These are phyloP conservation scores for Agrypnia vestita DNA, from an alignment of 1,140 invertebrate species.

Conservation along the genomic window DNA sequence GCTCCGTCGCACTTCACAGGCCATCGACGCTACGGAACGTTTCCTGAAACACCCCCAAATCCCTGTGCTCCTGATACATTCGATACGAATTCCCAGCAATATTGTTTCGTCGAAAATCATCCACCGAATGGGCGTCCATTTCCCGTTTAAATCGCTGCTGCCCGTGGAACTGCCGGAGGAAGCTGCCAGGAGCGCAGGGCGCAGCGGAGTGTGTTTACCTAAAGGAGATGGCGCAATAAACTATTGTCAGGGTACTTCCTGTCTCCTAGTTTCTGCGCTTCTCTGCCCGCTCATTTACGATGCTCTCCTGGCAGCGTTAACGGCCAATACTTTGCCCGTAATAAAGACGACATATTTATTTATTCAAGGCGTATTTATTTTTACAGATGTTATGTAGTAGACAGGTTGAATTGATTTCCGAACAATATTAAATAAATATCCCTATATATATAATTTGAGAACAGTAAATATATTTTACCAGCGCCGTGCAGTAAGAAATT, in stretches of 20 bases:
- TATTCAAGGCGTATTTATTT: too few species aligned
- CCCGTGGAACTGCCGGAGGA: constrained; percentile 36
- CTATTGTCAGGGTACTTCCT: constrained; percentile 51
- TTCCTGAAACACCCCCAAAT: constrained; percentile 35
- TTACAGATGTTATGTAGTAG: too few species aligned
- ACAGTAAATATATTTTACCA: too few species aligned
- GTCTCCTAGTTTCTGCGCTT: constrained; percentile 4
- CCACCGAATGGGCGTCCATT: constrained; percentile 39
- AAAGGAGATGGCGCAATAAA: constrained; percentile 52
- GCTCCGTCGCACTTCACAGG: constrained; percentile 40
- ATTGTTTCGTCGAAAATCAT: constrained; percentile 47
- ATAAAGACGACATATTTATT: not conserved
- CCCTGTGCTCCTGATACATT: constrained; percentile 26
- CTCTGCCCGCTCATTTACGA: constrained; percentile 9
- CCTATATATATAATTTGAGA: too few species aligned
- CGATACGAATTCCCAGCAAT: constrained; percentile 15
- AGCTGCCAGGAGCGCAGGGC: constrained; percentile 36
- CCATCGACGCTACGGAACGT: constrained; percentile 27
- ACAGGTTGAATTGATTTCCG: too few species aligned
- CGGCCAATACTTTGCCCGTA: not conserved
- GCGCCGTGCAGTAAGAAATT: too few species aligned
- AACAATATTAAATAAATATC: too few species aligned
- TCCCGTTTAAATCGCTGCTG: constrained; percentile 39
- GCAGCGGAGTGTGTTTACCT: constrained; percentile 43
- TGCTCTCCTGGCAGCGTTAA: constrained; percentile 25